Conservation (phyloP, 1,140 invertebrate species). For the Streblospio benedicti region DNA sequence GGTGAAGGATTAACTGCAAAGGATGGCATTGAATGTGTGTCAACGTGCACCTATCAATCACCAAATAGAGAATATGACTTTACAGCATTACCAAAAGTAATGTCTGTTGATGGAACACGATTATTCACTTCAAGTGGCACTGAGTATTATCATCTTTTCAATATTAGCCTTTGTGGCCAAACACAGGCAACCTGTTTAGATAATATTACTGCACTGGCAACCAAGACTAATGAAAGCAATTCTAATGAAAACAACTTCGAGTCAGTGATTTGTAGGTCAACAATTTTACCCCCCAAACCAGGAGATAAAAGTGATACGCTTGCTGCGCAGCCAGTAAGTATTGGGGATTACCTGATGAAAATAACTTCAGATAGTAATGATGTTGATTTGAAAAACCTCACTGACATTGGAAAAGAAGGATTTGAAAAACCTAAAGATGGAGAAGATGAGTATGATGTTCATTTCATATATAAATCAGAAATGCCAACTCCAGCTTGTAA, state of each 20-base stretch:
- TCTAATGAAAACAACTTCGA: too few species aligned
- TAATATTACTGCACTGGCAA: slow-evolving; percentile 39
- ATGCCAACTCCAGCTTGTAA: slow-evolving; percentile 51
- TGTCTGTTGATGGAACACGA: slow-evolving; percentile 13
- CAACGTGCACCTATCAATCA: slow-evolving; percentile 34
- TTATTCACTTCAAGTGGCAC: slow-evolving; percentile 54
- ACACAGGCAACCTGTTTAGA: slow-evolving; percentile 45
- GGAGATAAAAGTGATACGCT: too few species aligned
- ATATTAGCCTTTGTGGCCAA: slow-evolving; percentile 53
- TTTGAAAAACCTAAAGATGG: too few species aligned
- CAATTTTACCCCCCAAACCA: too few species aligned
- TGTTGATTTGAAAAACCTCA: too few species aligned
- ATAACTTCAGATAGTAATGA: too few species aligned
- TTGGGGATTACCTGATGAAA: too few species aligned
- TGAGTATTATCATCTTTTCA: slow-evolving; percentile 55
- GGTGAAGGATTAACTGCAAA: slow-evolving; percentile 41
- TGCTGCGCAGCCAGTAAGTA: too few species aligned
- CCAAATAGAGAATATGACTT: slow-evolving; percentile 48
- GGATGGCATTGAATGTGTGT: slow-evolving; percentile 28
- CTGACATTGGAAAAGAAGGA: too few species aligned
- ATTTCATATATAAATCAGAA: too few species aligned
- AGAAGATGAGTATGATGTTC: too few species aligned
- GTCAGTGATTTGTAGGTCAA: too few species aligned
- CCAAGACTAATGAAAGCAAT: slow-evolving; percentile 18
- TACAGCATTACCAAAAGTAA: slow-evolving; percentile 12